phyloP scores from a whole-genome alignment of 2,797 vertebrate genomes.

The Triplophysa yarkandensis region DNA sequence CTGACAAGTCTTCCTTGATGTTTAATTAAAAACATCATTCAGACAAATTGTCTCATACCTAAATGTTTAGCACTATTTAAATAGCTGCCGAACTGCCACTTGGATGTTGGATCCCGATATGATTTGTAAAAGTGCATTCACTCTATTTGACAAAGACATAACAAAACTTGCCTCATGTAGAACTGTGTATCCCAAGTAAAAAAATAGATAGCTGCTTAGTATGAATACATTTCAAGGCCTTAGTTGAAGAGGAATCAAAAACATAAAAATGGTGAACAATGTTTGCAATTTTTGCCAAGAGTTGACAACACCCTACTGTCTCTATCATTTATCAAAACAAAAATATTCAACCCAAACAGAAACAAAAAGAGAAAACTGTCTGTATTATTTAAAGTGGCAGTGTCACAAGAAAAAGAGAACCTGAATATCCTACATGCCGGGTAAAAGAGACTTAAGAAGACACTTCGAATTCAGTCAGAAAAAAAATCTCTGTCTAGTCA shows the following conservation, averaged over 20 bases:
- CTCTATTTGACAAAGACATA: background rate
- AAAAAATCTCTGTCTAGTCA: slow-evolving; percentile 62
- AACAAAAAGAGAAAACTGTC: background rate
- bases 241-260: background rate
- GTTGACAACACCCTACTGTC: background rate
- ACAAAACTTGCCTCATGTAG: background rate
- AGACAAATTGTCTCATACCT: background rate
- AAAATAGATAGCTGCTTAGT: background rate
- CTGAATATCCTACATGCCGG: background rate
- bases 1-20: background rate
- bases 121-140: background rate
- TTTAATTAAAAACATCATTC: background rate
- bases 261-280: background rate
- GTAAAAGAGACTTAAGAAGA: slow-evolving; percentile 23
- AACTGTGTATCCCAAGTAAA: background rate
- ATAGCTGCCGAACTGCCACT: slow-evolving; percentile 29
- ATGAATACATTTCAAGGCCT: background rate
- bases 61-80: background rate
- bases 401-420: background rate
- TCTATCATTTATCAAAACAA: background rate
- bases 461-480: slow-evolving; percentile 32
- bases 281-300: background rate
- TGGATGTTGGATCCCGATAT: too few species aligned
- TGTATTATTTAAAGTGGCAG: slow-evolving; percentile 7
- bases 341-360: background rate